Conservation (phyloP, 2,113 vertebrate species). For the Todiramphus saurophagus region DNA sequence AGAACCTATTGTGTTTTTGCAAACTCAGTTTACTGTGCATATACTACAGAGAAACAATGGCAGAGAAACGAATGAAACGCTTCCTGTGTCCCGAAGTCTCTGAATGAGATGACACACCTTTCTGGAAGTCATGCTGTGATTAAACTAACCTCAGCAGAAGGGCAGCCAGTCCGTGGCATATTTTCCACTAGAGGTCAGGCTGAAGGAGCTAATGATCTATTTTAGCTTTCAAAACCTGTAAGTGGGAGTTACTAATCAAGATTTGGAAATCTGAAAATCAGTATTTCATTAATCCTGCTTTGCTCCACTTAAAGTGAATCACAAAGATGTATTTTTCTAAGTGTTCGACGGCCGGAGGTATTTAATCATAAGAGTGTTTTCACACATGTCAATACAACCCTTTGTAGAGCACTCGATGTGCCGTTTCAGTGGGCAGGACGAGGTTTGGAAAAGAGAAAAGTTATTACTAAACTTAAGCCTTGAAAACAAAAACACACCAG, state of each 20-base stretch:
- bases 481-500: background rate
- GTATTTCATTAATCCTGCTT: background rate
- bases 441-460: background rate
- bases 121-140: background rate
- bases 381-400: background rate
- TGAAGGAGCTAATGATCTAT: constrained; percentile 39
- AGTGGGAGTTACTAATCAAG: background rate
- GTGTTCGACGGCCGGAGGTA: background rate
- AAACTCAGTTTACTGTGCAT: background rate
- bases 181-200: constrained; percentile 60
- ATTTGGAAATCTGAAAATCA: background rate
- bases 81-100: background rate
- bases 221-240: background rate
- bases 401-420: background rate
- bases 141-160: background rate
- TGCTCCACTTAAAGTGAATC: background rate
- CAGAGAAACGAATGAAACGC: background rate
- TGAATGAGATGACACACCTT: background rate
- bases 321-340: background rate
- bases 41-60: background rate
- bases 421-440: background rate
- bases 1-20: background rate
- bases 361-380: background rate
- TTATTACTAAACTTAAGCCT: background rate
- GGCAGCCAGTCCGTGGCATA: background rate